Evolutionary conservation across 2,113 vertebrate species (phyloP).

Genomic region (Benitochromis conjunctus): DNA sequence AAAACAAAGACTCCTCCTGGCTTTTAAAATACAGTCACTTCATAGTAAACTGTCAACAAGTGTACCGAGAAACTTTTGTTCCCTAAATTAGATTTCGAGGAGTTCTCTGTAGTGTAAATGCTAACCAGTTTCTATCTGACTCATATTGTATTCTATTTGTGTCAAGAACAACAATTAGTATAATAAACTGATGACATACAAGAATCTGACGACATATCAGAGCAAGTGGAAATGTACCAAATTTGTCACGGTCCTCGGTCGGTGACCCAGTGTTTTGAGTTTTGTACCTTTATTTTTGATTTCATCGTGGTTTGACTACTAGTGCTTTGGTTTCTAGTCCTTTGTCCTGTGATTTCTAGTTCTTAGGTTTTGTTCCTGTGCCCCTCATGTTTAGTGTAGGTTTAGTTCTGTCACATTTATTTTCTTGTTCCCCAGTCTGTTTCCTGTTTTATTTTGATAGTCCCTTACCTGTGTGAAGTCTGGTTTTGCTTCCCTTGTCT

Average conservation of each 20-base stretch:
- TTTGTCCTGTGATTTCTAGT: too few species aligned
- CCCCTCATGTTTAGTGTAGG: too few species aligned
- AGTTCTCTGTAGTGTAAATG: background rate
- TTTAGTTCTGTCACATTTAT: too few species aligned
- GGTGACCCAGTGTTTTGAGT: too few species aligned
- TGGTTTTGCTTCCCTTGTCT: too few species aligned
- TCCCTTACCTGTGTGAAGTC: too few species aligned
- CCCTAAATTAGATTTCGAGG: background rate
- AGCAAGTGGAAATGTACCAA: background rate
- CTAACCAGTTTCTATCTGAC: background rate
- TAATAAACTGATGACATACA: background rate
- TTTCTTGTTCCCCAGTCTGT: too few species aligned
- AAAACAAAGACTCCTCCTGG: background rate
- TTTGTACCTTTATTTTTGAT: too few species aligned
- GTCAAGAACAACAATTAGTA: rapidly evolving
- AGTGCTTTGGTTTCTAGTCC: too few species aligned
- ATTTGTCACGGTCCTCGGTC: background rate
- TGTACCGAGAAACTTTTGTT: background rate
- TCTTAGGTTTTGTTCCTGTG: too few species aligned
- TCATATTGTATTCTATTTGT: background rate
- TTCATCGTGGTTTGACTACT: too few species aligned
- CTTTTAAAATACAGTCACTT: background rate
- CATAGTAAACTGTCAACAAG: background rate
- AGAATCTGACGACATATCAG: background rate
- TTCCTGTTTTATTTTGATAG: too few species aligned